Base-by-base conservation (phyloP, 2,113 vertebrate genomes). In the Centropus unirufus region DNA sequence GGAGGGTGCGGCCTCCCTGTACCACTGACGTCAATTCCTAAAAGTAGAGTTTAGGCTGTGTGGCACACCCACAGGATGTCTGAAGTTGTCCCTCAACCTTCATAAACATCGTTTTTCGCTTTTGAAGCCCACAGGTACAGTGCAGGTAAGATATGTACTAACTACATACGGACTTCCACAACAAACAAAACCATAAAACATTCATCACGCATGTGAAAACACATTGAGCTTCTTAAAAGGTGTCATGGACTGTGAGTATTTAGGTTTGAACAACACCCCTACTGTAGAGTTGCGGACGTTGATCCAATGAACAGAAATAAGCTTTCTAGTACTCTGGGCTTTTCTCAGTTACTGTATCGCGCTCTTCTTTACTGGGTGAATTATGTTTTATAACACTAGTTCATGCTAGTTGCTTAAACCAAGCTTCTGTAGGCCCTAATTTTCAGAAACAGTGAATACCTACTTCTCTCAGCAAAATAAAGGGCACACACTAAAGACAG, bases 61-160 rank as follows among this genome's bases (percentile, higher is more conserved):
- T 74, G 77, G 89, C 95, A 90, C 95, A 96, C 97, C 92, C 96
- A 87, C 47, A 93, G 96, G 95, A 95, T 89, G 81, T 95, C 91
- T 93, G 91, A 73, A 91, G 51, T 51, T 91, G 94, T 91, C 92
- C 87, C 86, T 64, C 83, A 66, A 39, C 92, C 92, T 96, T 88
- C 62, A 92, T 14, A 96, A 88, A 97, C 93, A 97, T 10, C 3
- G 39, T 29, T 85, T 94, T 83, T 81, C 68, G 61, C 61, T 64
- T 55, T n/a, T 42, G 47, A 64, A 89, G 77, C 61, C 46, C 52
- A 63, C 69, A 92, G 90, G 94, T 95, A 84, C 14, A 23, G 16
- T 21, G 27, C 82, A 95, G 94, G 91, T 92, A 78, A 78, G 64
- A 67, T 57, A 57, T 1, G 9, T 1, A n/a, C 1, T 2, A 78